Evolutionary conservation across 2,797 vertebrate species (phyloP).

Genomic region (Oryzias sinensis): DNA sequence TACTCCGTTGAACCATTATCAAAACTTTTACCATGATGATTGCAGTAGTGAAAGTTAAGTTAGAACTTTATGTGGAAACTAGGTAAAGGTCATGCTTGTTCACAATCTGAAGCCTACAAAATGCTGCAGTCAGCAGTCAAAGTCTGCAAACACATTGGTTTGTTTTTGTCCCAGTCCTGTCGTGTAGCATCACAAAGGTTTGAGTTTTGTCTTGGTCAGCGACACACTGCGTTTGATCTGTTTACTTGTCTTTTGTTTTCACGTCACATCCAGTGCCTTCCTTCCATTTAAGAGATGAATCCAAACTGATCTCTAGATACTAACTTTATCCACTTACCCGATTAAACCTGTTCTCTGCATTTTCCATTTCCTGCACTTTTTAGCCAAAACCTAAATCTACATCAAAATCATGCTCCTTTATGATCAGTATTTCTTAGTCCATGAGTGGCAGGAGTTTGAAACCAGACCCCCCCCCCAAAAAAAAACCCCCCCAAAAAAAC

Average conservation of each 20-base stretch:
- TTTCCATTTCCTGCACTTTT: too few species aligned
- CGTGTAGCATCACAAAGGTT: slow-evolving; percentile 1
- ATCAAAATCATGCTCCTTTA: too few species aligned
- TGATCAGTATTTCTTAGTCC: too few species aligned
- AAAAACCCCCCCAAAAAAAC: too few species aligned
- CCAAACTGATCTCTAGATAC: not conserved
- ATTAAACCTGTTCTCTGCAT: too few species aligned
- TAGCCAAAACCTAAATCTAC: too few species aligned
- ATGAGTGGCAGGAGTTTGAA: too few species aligned
- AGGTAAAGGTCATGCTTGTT: not conserved
- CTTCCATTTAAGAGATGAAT: not conserved
- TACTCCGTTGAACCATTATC: not conserved
- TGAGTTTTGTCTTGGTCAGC: not conserved
- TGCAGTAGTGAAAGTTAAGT: not conserved
- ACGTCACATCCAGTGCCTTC: not conserved
- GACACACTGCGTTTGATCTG: slow-evolving; percentile 6
- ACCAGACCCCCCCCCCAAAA: too few species aligned
- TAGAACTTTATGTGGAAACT: not conserved
- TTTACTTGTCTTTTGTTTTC: slow-evolving; percentile 9
- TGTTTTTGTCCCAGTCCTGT: slow-evolving; percentile 13
- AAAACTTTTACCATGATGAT: not conserved
- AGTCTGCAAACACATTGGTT: not conserved
- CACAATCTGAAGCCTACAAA: not conserved
- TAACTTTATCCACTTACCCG: too few species aligned
- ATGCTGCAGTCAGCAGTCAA: slow-evolving; percentile 12